Percentiles rank a stretch among this genome's conserved stretches.
phyloP scores from a whole-genome alignment of 2,113 vertebrate genomes.

The Hippocampus zosterae region DNA sequence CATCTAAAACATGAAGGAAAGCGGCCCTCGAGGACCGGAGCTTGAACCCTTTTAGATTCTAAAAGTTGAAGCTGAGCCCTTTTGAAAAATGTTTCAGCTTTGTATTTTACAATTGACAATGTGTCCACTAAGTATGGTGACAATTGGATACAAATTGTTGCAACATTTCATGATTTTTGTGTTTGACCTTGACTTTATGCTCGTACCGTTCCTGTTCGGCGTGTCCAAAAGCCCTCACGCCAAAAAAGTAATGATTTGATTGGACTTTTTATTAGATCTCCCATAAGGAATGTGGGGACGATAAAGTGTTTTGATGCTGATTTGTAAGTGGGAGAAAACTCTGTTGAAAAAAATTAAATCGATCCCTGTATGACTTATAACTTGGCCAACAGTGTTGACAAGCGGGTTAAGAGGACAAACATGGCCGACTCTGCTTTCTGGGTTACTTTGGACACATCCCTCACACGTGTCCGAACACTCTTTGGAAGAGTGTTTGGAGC shows the following conservation, averaged over 20 bases:
- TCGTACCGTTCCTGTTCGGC: not conserved
- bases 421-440: constrained; percentile 45
- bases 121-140: too few species aligned
- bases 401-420: constrained; percentile 44
- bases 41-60: too few species aligned
- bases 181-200: not conserved
- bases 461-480: constrained; percentile 8
- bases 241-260: not conserved
- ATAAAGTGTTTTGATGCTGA: not conserved
- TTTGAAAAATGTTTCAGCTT: not conserved
- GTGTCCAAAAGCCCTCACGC: not conserved
- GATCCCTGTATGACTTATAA: not conserved
- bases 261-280: too few species aligned
- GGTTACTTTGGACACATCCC: constrained; percentile 36
- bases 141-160: too few species aligned
- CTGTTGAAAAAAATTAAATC: not conserved
- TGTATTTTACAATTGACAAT: too few species aligned
- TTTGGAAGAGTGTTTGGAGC: constrained; percentile 29
- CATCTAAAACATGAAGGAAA: too few species aligned
- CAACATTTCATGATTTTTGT: too few species aligned
- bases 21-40: too few species aligned
- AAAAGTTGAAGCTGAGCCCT: not conserved
- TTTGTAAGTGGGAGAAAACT: not conserved
- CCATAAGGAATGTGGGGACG: too few species aligned
- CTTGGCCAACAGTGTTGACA: not conserved